Percentiles rank a stretch among this genome's conserved stretches.
These are phyloP conservation scores for Melanostoma scalare DNA, from an alignment of 2,888 invertebrate species.

Conservation along the genomic window DNA sequence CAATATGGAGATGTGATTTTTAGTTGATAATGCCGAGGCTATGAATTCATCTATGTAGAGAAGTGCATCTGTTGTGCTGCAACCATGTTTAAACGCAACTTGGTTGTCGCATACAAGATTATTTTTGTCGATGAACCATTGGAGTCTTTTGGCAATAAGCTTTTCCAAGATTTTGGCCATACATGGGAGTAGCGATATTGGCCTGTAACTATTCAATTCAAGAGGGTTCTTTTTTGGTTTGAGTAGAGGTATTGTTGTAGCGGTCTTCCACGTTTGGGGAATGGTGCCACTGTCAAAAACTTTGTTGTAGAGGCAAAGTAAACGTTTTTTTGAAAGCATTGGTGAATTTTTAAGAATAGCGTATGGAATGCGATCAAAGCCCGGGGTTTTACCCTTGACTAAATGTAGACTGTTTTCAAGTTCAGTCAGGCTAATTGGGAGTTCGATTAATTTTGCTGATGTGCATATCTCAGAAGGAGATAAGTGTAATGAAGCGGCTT, in stretches of 20 bases:
- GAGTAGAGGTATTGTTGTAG: background rate
- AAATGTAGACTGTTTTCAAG: background rate
- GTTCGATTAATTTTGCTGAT: background rate
- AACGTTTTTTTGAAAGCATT: background rate
- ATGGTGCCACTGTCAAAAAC: conserved; percentile 13
- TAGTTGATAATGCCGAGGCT: background rate
- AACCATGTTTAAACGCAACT: conserved; percentile 11
- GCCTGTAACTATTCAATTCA: conserved; percentile 6
- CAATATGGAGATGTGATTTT: conserved; percentile 2
- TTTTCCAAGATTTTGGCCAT: background rate
- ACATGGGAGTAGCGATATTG: conserved; percentile 5
- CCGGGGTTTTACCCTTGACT: background rate
- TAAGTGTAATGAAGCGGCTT: background rate
- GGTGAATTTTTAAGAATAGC: background rate
- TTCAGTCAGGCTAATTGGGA: background rate
- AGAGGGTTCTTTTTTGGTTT: conserved; percentile 3
- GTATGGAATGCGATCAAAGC: too few relatives aligned
- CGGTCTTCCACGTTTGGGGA: conserved; percentile 14
- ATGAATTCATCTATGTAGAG: conserved; percentile 2
- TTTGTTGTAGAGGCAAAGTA: conserved; percentile 16
- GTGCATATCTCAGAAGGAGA: background rate
- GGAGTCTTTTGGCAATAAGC: conserved; percentile 3
- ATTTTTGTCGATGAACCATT: background rate
- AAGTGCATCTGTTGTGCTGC: background rate
- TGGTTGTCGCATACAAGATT: background rate